These are phyloP conservation scores for Protula sp. DNA, from an alignment of 2,888 invertebrate genomes.

Conservation along the genomic window DNA sequence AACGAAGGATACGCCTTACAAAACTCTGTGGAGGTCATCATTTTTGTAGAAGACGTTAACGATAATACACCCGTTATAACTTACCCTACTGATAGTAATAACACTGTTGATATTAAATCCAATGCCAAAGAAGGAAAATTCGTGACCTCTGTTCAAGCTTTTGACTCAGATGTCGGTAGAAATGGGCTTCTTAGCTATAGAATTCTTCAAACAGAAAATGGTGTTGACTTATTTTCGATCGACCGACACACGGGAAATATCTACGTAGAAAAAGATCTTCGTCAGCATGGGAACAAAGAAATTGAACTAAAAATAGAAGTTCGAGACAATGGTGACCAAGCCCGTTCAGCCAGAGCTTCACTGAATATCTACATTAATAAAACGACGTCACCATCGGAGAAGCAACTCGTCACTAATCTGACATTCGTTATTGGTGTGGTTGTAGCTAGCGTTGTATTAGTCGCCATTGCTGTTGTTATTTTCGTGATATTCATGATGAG, in stretches of 20 bases:
- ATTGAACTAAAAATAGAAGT: background rate
- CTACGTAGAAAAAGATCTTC: background rate
- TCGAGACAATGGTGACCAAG: background rate
- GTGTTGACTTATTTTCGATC: background rate
- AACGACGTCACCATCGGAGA: background rate
- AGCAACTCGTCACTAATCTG: background rate
- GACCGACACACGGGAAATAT: background rate
- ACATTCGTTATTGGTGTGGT: background rate
- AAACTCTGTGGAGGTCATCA: slow-evolving; percentile 64
- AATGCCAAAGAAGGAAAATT: slow-evolving; percentile 27
- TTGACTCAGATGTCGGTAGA: slow-evolving; percentile 61
- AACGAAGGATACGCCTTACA: background rate
- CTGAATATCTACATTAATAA: background rate
- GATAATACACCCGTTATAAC: slow-evolving; percentile 80
- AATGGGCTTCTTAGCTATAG: slow-evolving; percentile 25
- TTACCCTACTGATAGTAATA: background rate
- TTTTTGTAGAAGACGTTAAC: slow-evolving; percentile 83
- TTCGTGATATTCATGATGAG: background rate
- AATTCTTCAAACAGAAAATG: background rate
- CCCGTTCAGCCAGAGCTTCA: background rate
- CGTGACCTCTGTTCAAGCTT: slow-evolving; percentile 62
- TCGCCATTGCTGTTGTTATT: background rate
- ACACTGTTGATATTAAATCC: background rate
- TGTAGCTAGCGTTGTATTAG: background rate
- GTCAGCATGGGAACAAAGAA: background rate